Conservation (phyloP, 2,888 invertebrate species). For the Amphimallon solstitiale region DNA sequence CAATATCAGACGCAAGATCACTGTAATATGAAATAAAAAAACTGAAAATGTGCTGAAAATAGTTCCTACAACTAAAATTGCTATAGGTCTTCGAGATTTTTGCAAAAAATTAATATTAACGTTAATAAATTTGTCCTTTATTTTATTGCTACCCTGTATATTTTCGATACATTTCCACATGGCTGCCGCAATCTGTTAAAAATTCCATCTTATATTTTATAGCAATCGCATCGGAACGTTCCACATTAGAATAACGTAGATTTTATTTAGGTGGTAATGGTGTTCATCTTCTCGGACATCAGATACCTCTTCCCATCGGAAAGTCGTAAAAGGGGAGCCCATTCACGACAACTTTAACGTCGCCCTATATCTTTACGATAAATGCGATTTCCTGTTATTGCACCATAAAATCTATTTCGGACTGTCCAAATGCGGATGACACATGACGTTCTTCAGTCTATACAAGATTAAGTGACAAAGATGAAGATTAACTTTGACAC, state of each 20-base stretch:
- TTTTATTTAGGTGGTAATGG: slow-evolving; percentile 16
- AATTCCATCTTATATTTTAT: slow-evolving; percentile 12
- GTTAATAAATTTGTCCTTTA: too few species aligned
- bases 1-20: too few species aligned
- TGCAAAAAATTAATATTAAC: too few species aligned
- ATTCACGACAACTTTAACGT: slow-evolving; percentile 36
- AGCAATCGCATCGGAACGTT: neutral
- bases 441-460: neutral
- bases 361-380: slow-evolving; percentile 38
- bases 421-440: slow-evolving; percentile 8
- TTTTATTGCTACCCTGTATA: too few species aligned
- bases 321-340: slow-evolving; percentile 33
- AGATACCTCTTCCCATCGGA: slow-evolving; percentile 28
- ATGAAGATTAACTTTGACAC: neutral
- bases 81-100: too few species aligned
- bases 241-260: slow-evolving; percentile 16
- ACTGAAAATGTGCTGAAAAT: too few species aligned
- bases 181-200: neutral
- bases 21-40: too few species aligned
- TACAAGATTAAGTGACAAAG: slow-evolving; percentile 6
- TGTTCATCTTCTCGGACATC: slow-evolving; percentile 2
- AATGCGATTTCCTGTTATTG: slow-evolving; percentile 41
- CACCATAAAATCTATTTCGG: slow-evolving; percentile 37
- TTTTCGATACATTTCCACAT: too few species aligned
- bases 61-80: too few species aligned